A percentile compares a stretch with the other conserved stretches of the same genome.
These are phyloP conservation scores for Halichoeres trimaculatus DNA, from an alignment of 2,113 vertebrate genomes.

Conservation along the genomic window DNA sequence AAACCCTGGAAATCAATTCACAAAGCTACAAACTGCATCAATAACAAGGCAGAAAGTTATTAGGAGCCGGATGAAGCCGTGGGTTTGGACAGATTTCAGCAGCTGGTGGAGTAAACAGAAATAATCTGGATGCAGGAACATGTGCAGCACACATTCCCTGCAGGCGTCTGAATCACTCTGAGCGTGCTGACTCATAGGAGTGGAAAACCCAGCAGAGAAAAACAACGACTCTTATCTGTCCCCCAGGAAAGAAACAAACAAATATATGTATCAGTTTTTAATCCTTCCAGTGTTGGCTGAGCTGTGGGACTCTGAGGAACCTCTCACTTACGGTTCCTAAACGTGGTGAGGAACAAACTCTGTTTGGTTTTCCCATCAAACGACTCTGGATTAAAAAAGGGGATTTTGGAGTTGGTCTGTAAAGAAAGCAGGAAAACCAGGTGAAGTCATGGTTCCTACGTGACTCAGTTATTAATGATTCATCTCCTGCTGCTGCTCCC, in stretches of 20 bases:
- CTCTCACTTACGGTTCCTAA: too few species aligned
- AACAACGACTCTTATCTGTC: not conserved
- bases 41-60: not conserved
- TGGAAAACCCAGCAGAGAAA: not conserved
- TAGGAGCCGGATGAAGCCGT: constrained; percentile 8
- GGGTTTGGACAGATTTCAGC: constrained; percentile 4
- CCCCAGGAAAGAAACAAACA: not conserved
- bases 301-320: too few species aligned
- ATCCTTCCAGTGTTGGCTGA: too few species aligned
- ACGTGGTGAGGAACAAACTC: too few species aligned
- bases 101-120: constrained; percentile 25
- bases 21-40: not conserved
- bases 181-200: constrained; percentile 29
- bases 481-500: too few species aligned
- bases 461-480: too few species aligned
- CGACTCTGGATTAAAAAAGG: too few species aligned
- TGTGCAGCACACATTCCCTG: constrained; percentile 25
- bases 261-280: not conserved
- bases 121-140: constrained; percentile 31
- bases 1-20: not conserved
- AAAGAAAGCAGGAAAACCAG: too few species aligned
- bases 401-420: too few species aligned
- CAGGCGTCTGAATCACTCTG: constrained; percentile 37
- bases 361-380: too few species aligned
- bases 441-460: too few species aligned